Conservation (phyloP, 2,113 vertebrate species). For the Steatornis caripensis region DNA sequence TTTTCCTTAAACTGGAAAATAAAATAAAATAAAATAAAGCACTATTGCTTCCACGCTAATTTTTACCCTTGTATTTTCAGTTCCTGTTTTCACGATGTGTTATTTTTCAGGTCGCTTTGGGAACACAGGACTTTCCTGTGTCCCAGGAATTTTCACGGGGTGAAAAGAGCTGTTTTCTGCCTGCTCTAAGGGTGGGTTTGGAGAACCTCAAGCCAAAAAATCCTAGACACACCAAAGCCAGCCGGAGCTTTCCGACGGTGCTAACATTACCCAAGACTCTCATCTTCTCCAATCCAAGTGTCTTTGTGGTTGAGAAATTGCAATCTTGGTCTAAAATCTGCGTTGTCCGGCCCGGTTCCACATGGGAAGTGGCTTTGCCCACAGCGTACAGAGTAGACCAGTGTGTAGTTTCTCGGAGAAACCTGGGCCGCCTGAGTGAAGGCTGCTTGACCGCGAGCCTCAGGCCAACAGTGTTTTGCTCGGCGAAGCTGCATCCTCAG, state of each 20-base stretch:
- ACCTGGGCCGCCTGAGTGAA: neutral
- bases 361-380: slow-evolving; percentile 45
- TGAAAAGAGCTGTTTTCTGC: neutral
- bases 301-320: slow-evolving; percentile 28
- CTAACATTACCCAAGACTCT: neutral
- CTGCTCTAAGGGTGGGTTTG: neutral
- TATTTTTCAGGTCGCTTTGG: neutral
- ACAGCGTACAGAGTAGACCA: neutral
- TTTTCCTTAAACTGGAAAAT: neutral
- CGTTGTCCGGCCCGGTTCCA: neutral
- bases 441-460: neutral
- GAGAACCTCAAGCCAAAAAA: neutral
- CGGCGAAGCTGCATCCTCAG: neutral
- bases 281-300: neutral
- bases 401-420: neutral
- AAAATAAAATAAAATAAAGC: neutral
- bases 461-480: neutral
- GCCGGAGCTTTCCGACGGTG: neutral
- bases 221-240: slow-evolving; percentile 11
- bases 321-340: neutral
- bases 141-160: neutral
- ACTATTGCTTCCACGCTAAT: neutral
- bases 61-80: neutral
- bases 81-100: neutral
- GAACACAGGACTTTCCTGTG: neutral